Evolutionary conservation across 2,888 invertebrate genomes (phyloP).

Genomic region (Folsomia candida): DNA sequence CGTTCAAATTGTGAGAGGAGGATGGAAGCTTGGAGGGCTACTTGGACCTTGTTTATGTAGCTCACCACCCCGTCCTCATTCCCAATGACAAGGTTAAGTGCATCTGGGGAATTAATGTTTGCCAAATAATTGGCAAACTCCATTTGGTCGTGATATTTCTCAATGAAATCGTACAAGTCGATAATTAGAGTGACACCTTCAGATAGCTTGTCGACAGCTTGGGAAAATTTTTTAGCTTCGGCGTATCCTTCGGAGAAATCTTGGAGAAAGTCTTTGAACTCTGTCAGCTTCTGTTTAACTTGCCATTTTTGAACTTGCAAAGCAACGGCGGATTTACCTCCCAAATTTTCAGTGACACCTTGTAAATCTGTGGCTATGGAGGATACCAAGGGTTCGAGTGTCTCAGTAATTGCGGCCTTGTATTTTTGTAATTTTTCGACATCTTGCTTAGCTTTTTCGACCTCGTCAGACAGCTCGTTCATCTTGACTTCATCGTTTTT

Average conservation of each 20-base stretch:
- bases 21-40: background rate
- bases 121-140: background rate
- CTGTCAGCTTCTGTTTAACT: background rate
- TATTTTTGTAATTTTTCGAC: too few relatives aligned
- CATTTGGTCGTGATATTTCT: background rate
- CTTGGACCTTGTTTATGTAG: background rate
- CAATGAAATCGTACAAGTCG: conserved; percentile 5
- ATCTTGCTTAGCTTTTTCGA: too few relatives aligned
- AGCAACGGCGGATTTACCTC: too few relatives aligned
- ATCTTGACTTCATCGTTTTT: too few relatives aligned
- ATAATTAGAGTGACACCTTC: background rate
- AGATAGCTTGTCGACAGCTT: background rate
- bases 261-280: background rate
- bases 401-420: too few relatives aligned
- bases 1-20: conserved; percentile 13
- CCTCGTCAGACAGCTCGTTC: too few relatives aligned
- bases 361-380: too few relatives aligned
- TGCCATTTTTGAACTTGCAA: too few relatives aligned
- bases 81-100: background rate
- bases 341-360: too few relatives aligned
- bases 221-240: background rate
- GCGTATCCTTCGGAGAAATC: background rate
- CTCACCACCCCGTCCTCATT: background rate
- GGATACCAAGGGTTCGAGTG: too few relatives aligned
- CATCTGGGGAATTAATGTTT: background rate